phyloP scores from a whole-genome alignment of 1,140 invertebrate genomes.

The Conus betulinus region DNA sequence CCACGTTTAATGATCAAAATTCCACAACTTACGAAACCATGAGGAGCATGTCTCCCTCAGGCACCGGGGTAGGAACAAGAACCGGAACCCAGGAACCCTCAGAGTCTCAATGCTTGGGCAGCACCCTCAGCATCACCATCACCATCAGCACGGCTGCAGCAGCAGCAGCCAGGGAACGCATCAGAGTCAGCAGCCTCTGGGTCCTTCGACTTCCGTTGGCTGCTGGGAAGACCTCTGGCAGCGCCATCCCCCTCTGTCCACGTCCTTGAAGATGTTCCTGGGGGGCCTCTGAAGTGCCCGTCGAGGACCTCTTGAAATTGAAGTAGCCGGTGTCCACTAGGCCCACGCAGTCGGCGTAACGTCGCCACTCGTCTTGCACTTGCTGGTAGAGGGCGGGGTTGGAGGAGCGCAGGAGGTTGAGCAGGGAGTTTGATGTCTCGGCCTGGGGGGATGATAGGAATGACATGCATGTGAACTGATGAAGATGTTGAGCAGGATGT shows the following conservation, averaged over 20 bases:
- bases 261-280: too few relatives aligned
- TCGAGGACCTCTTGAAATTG: constrained; percentile 45
- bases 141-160: too few relatives aligned
- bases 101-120: not conserved
- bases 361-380: constrained; percentile 48
- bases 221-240: too few relatives aligned
- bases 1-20: not conserved
- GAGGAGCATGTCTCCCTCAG: not conserved
- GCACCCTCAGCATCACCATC: not conserved
- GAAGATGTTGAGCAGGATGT: constrained; percentile 9
- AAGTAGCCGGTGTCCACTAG: constrained; percentile 62
- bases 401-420: constrained; percentile 40
- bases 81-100: not conserved
- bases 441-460: constrained; percentile 41
- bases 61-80: not conserved
- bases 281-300: not conserved
- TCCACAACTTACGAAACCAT: not conserved
- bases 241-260: too few relatives aligned
- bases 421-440: constrained; percentile 42
- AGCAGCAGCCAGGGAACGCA: too few relatives aligned
- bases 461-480: not conserved
- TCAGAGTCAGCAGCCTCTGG: too few relatives aligned
- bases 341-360: constrained; percentile 54
- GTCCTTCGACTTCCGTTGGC: too few relatives aligned
- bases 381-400: constrained; percentile 45